Evolutionary conservation across 2,113 vertebrate species (phyloP).

Genomic region (Sander vitreus): DNA sequence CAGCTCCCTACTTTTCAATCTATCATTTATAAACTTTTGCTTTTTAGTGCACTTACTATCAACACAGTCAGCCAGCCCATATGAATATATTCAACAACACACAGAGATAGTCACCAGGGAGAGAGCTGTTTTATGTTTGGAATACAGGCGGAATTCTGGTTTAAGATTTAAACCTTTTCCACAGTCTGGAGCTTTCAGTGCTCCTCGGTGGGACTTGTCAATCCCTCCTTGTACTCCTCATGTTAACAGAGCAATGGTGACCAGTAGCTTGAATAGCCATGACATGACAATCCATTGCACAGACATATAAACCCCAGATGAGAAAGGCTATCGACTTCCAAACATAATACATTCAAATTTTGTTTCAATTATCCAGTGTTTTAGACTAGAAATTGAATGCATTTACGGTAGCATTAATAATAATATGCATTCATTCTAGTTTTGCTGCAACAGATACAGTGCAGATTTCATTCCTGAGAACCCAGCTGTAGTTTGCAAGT

Average conservation of each 20-base stretch:
- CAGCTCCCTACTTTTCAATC: conserved; percentile 54
- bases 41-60: conserved; percentile 76
- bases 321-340: conserved; percentile 31
- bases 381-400: conserved; percentile 21
- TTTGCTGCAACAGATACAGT: conserved; percentile 25
- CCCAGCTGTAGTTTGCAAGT: not conserved
- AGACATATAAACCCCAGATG: conserved; percentile 15
- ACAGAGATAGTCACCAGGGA: conserved; percentile 59
- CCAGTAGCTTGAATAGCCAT: conserved; percentile 34
- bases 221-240: conserved; percentile 32
- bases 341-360: conserved; percentile 51
- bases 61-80: conserved; percentile 61
- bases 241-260: conserved; percentile 49
- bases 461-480: conserved; percentile 21
- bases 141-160: conserved; percentile 54
- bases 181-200: conserved; percentile 50
- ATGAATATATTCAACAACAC: conserved; percentile 81
- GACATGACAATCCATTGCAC: conserved; percentile 58
- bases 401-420: conserved; percentile 9
- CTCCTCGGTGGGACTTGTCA: conserved; percentile 37
- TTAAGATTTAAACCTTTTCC: conserved; percentile 79
- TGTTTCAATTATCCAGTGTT: conserved; percentile 43
- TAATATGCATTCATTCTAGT: conserved; percentile 29
- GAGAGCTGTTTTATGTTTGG: conserved; percentile 75
- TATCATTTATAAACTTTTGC: conserved; percentile 77